Base-by-base conservation (phyloP, 2,797 vertebrate genomes). In the Urocyon cinereoargenteus region DNA sequence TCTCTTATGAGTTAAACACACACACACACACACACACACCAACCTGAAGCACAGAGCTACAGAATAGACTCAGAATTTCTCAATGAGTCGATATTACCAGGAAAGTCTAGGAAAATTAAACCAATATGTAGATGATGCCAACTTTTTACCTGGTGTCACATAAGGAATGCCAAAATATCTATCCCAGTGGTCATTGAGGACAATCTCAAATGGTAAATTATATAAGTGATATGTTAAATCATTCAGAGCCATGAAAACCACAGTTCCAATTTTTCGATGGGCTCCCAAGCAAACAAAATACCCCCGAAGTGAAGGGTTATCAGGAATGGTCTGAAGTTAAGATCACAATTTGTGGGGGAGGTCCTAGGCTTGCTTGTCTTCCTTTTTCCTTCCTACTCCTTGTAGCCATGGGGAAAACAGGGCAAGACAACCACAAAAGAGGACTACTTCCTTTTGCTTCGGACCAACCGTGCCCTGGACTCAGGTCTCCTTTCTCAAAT, bases 401-500 rank as follows among this genome's bases (percentile, higher is more conserved):
- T 51, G 6, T 2, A 87, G 13, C 57, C 82, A 45, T 68, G 28
- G 40, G 8, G 14, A 15, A 88, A 95, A 61, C 49, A 81, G 49
- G 34, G 31, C 22, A 93, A 92, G 22, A 94, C 1, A 4, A 89
- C n/a, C 82, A 73, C 12, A 40, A 95, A 77, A 83, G 36, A 93
- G 2, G 14, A 87, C 24, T 62, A 78, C 16, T 94, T 94, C 90
- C 72, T 51, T 75, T 94, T 87, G 55, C 61, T 97, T 84, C 36
- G 82, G 49, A 88, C 36, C 26, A 96, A 19, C 57, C 6, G 11
- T 86, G 3, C 2, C 62, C 26, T 89, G 55, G 83, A 89, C 68
- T 91, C 73, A 72, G 36, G 24, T 93, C 62, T 88, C 31, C n/a
- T 83, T 89, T 86, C 66, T 95, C 78, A 89, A 94, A 95, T 89